Percentiles rank a stretch among this genome's conserved stretches.
Evolutionary conservation across 2,888 invertebrate genomes (phyloP).

Genomic region (Conomelus anceps): DNA sequence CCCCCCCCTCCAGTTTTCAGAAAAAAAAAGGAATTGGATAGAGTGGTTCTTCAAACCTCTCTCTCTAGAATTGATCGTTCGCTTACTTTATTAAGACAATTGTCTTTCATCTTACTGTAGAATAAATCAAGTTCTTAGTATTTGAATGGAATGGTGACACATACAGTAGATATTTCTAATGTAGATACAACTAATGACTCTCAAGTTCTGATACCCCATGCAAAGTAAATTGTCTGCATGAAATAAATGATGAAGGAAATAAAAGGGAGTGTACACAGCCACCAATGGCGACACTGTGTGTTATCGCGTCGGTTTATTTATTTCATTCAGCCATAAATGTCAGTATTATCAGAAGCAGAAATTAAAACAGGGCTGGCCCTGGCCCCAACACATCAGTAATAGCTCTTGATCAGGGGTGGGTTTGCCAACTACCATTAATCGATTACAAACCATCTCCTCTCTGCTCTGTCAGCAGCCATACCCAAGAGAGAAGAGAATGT

Average conservation of each 20-base stretch:
- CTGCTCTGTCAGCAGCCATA: neutral
- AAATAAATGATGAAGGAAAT: neutral
- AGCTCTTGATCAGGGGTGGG: neutral
- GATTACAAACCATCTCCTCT: neutral
- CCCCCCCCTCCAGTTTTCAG: no score
- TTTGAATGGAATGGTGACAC: no score
- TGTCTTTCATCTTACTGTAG: no score
- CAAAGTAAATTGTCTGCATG: neutral
- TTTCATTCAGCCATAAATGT: conserved; percentile 8
- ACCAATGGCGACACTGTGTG: neutral
- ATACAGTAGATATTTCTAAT: neutral
- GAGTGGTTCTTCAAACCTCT: no score
- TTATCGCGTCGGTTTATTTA: neutral
- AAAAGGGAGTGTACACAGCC: neutral
- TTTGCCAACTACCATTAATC: neutral
- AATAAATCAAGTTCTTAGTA: no score
- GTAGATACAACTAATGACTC: neutral
- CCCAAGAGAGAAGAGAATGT: neutral
- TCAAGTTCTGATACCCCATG: neutral
- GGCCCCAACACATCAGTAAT: neutral
- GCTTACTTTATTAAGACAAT: no score
- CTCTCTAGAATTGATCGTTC: no score
- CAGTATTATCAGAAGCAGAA: conserved; percentile 2
- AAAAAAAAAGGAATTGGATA: no score
- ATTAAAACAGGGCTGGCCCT: neutral